phyloP scores from a whole-genome alignment of 2,888 invertebrate genomes.

The Eupithecia insigniata region DNA sequence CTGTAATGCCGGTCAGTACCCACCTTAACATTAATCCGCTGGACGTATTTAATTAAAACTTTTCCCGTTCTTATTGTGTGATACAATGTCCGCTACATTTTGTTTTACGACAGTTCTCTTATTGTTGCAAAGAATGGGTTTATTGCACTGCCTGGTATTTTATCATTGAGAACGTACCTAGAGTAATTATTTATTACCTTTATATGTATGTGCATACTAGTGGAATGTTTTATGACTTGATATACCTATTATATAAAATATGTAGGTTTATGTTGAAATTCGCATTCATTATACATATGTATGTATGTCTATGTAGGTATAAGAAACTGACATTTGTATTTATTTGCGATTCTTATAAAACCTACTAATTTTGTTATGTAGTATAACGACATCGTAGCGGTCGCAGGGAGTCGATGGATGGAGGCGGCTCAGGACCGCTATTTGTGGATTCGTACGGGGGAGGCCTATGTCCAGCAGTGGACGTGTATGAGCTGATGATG shows the following conservation, averaged over 20 bases:
- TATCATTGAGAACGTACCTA: neutral
- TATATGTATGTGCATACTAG: neutral
- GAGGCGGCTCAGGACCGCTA: no score
- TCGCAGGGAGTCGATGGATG: no score
- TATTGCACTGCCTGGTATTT: conserved; percentile 11
- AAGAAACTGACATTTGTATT: neutral
- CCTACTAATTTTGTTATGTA: neutral
- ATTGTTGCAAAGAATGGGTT: conserved; percentile 43
- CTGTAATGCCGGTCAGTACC: no score
- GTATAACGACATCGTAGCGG: no score
- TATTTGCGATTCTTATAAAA: neutral
- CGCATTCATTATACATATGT: neutral
- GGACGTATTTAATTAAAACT: conserved; percentile 77
- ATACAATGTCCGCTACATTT: conserved; percentile 46
- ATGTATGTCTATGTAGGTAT: no score
- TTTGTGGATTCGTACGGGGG: no score
- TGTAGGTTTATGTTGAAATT: neutral
- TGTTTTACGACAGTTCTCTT: conserved; percentile 46
- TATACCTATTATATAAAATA: neutral
- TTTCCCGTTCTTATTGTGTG: conserved; percentile 49
- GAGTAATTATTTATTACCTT: neutral
- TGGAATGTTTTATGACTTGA: neutral
- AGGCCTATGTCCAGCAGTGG: no score
- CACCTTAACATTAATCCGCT: neutral
- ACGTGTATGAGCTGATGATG: no score